These are phyloP conservation scores for Bombus breviceps DNA, from an alignment of 1,140 invertebrate genomes.

Conservation along the genomic window DNA sequence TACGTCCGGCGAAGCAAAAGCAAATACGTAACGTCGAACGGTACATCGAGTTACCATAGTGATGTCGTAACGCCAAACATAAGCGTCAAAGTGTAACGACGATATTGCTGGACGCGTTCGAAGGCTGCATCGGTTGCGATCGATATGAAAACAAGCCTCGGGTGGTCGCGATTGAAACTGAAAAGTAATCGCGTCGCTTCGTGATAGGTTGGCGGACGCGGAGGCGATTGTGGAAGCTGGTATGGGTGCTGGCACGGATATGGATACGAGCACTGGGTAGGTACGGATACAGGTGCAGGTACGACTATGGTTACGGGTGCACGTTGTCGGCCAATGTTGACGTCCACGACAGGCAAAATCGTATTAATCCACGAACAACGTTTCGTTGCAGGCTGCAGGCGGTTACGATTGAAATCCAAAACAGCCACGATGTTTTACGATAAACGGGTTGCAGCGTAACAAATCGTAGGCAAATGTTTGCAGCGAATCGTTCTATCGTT, in stretches of 20 bases:
- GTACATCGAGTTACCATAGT: conserved; percentile 58
- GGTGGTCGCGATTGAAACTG: conserved; percentile 26
- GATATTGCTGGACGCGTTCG: conserved; percentile 56
- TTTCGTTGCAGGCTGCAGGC: not conserved
- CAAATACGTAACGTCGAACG: conserved; percentile 30
- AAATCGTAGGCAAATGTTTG: conserved; percentile 2
- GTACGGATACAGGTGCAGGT: not conserved
- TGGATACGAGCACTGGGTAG: not conserved
- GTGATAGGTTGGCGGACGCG: not conserved
- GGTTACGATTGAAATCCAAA: conserved; percentile 14
- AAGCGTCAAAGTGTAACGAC: conserved; percentile 54
- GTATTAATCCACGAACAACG: conserved; percentile 40
- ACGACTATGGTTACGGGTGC: not conserved
- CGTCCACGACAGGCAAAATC: conserved; percentile 1
- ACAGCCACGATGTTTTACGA: not conserved
- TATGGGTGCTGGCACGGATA: not conserved
- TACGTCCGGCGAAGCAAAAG: not conserved
- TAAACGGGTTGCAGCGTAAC: not conserved
- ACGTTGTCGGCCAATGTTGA: not conserved
- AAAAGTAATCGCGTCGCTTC: conserved; percentile 9
- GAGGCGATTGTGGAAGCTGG: not conserved
- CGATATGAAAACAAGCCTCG: conserved; percentile 47
- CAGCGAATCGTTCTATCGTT: not conserved
- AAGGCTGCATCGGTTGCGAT: conserved; percentile 52
- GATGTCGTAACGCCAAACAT: conserved; percentile 58